phyloP scores from a whole-genome alignment of 2,797 vertebrate species.

The Pangasius krempfi region DNA sequence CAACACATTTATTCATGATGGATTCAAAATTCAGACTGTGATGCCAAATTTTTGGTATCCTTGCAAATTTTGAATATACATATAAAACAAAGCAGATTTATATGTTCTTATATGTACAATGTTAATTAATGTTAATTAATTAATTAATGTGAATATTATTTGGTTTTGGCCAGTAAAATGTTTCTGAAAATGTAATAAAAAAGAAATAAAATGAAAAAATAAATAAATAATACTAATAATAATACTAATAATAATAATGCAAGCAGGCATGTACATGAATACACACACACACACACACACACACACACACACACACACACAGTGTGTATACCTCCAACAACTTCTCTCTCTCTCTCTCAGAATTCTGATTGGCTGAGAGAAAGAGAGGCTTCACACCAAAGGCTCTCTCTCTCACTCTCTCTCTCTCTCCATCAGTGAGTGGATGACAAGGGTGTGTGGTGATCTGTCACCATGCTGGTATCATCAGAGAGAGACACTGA shows the following conservation, averaged over 20 bases:
- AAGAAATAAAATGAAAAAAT: neutral
- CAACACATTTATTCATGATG: neutral
- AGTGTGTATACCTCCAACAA: slow-evolving; percentile 1
- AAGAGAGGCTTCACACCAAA: slow-evolving; percentile 30
- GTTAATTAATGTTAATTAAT: neutral
- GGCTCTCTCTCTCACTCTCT: slow-evolving; percentile 17
- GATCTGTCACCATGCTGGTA: slow-evolving; percentile 75
- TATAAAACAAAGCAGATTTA: neutral
- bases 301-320: neutral
- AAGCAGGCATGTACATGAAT: slow-evolving; percentile 11
- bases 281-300: neutral
- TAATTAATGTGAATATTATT: neutral
- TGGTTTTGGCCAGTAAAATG: neutral
- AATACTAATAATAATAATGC: slow-evolving; percentile 14
- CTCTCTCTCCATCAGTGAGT: slow-evolving; percentile 51
- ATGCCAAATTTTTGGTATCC: neutral
- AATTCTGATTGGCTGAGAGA: slow-evolving; percentile 50
- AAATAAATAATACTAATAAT: neutral
- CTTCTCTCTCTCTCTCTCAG: slow-evolving; percentile 31
- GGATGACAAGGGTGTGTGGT: slow-evolving; percentile 74
- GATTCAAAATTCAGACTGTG: neutral
- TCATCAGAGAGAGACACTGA: slow-evolving; percentile 71
- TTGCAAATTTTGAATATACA: neutral
- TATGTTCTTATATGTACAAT: neutral
- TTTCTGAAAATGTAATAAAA: neutral